Percentiles rank a stretch among this genome's conserved stretches.
Conservation (phyloP, 2,888 invertebrate genomes). For the Lepidonotus clava region DNA sequence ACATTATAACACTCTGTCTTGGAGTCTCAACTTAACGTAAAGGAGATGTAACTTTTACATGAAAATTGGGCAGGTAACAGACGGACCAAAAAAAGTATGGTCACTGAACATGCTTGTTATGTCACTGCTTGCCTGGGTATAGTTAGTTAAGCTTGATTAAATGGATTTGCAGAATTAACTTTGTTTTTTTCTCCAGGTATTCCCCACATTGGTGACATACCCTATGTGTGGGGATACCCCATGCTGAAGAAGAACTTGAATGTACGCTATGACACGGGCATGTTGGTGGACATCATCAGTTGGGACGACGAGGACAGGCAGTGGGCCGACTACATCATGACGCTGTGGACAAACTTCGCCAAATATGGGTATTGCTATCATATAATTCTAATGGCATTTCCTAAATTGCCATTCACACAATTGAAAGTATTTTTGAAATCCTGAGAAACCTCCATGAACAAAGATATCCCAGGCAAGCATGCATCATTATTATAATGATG, state of each 20-base stretch:
- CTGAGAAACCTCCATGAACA: too few species aligned
- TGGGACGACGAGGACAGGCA: conserved; percentile 21
- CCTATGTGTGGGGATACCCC: conserved; percentile 33
- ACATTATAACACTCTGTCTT: too few species aligned
- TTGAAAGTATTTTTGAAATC: too few species aligned
- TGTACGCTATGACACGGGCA: conserved; percentile 4
- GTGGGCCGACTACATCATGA: conserved; percentile 14
- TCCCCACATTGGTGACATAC: conserved; percentile 18
- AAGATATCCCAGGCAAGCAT: too few species aligned
- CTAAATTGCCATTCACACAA: too few species aligned
- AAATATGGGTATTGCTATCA: conserved; percentile 50
- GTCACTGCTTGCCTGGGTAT: too few species aligned
- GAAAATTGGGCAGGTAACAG: too few species aligned
- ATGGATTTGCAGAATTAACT: background rate
- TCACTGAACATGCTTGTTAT: too few species aligned
- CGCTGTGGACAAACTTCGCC: conserved; percentile 41
- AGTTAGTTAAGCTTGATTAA: background rate
- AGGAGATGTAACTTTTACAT: too few species aligned
- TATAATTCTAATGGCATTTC: background rate
- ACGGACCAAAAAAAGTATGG: too few species aligned
- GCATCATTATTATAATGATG: too few species aligned
- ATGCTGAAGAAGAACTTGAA: background rate
- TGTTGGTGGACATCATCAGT: background rate
- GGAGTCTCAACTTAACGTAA: too few species aligned
- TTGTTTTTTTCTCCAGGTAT: background rate